Percentiles rank a stretch among this genome's conserved stretches.
Conservation (phyloP, 2,113 vertebrate genomes). For the Fregata magnificens region DNA sequence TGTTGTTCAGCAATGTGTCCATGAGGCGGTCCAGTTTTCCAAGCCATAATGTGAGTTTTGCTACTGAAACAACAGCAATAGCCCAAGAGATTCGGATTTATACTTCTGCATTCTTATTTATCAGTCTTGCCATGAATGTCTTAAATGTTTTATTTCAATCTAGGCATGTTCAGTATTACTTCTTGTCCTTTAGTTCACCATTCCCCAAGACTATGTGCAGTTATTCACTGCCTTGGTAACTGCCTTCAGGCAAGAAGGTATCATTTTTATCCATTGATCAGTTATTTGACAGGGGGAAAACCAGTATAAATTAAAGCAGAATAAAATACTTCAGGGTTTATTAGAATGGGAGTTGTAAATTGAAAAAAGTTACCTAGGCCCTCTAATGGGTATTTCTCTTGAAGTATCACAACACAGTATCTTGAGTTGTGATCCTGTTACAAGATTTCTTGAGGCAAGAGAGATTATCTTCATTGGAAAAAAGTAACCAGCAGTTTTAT, state of each 20-base stretch:
- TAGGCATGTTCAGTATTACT: not conserved
- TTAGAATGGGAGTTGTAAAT: not conserved
- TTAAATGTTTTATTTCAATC: not conserved
- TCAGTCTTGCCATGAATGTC: not conserved
- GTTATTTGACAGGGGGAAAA: not conserved
- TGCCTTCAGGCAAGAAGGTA: not conserved
- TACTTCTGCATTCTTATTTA: not conserved
- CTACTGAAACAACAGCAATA: not conserved
- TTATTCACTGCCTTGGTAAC: not conserved
- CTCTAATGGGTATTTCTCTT: not conserved
- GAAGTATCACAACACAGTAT: not conserved
- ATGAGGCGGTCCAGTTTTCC: not conserved
- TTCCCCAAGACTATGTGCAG: not conserved
- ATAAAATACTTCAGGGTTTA: not conserved
- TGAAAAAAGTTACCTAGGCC: not conserved
- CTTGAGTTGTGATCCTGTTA: not conserved
- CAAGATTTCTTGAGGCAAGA: not conserved
- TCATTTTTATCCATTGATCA: not conserved
- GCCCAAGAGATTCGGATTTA: not conserved
- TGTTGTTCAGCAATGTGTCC: not conserved
- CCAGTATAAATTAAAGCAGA: not conserved
- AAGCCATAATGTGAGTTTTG: not conserved
- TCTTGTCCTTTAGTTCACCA: not conserved
- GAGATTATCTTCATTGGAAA: not conserved
- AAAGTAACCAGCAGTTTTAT: not conserved